Percentiles rank a stretch among this genome's conserved stretches.
phyloP scores from a whole-genome alignment of 1,140 invertebrate species.

The Lasioglossum baleicum region DNA sequence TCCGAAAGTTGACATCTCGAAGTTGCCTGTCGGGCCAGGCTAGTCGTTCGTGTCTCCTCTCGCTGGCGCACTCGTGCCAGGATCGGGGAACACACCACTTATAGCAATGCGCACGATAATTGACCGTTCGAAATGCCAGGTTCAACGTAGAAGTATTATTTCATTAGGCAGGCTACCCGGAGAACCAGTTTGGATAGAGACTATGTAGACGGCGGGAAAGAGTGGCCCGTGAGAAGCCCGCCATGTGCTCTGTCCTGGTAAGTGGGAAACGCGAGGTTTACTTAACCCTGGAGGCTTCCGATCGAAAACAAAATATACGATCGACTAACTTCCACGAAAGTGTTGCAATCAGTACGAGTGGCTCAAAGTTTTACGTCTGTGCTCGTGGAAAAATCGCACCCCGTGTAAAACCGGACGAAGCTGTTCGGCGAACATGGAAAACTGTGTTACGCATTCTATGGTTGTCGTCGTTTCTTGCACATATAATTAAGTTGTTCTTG shows the following conservation, averaged over 20 bases:
- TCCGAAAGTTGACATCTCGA: not conserved
- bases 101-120: not conserved
- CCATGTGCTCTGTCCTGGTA: conserved; percentile 59
- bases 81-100: not conserved
- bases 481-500: too few species aligned
- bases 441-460: too few species aligned
- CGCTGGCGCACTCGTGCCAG: too few species aligned
- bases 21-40: too few species aligned
- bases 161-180: conserved; percentile 21
- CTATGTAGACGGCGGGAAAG: conserved; percentile 61
- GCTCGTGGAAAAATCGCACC: not conserved
- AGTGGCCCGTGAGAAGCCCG: conserved; percentile 64
- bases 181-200: conserved; percentile 46
- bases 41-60: too few species aligned
- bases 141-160: not conserved
- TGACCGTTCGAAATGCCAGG: not conserved
- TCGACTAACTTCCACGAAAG: conserved; percentile 4
- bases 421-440: too few species aligned
- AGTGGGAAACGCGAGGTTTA: conserved; percentile 69
- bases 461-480: too few species aligned
- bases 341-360: not conserved
- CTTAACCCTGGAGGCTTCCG: conserved; percentile 69
- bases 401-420: too few species aligned
- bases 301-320: conserved; percentile 14
- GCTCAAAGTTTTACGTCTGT: not conserved